Evolutionary conservation across 2,113 vertebrate genomes (phyloP).

Genomic region (Pheucticus melanocephalus): DNA sequence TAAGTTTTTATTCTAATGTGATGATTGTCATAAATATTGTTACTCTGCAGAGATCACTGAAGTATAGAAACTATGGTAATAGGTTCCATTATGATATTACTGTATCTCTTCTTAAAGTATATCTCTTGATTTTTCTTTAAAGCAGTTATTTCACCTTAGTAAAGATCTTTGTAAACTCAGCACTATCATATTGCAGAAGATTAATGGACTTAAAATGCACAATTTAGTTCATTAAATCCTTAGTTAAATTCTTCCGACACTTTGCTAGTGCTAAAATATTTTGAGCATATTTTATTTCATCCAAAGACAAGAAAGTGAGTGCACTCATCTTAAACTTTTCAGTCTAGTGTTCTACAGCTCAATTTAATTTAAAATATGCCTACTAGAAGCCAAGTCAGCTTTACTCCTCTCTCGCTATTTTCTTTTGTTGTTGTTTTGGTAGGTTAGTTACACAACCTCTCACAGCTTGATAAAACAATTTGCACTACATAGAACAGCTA

Average conservation of each 20-base stretch:
- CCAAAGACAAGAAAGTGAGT: not conserved
- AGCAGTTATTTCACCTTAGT: not conserved
- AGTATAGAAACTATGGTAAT: not conserved
- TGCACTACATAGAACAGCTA: not conserved
- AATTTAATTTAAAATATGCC: not conserved
- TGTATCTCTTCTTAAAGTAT: not conserved
- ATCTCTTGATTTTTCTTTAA: not conserved
- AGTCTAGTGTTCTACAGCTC: not conserved
- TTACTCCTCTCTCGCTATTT: not conserved
- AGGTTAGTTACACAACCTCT: not conserved
- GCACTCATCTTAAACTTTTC: not conserved
- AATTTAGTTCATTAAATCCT: not conserved
- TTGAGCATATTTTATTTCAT: not conserved
- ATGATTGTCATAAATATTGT: not conserved
- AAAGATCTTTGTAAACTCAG: not conserved
- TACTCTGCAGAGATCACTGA: not conserved
- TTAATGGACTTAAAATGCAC: not conserved
- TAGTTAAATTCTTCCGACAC: not conserved
- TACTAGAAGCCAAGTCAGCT: not conserved
- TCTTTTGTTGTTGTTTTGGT: not conserved
- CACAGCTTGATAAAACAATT: not conserved
- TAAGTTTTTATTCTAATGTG: not conserved
- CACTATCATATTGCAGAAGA: not conserved
- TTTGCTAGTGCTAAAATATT: not conserved
- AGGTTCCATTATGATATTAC: not conserved